phyloP scores from a whole-genome alignment of 2,797 vertebrate genomes.

The Gila robusta region DNA sequence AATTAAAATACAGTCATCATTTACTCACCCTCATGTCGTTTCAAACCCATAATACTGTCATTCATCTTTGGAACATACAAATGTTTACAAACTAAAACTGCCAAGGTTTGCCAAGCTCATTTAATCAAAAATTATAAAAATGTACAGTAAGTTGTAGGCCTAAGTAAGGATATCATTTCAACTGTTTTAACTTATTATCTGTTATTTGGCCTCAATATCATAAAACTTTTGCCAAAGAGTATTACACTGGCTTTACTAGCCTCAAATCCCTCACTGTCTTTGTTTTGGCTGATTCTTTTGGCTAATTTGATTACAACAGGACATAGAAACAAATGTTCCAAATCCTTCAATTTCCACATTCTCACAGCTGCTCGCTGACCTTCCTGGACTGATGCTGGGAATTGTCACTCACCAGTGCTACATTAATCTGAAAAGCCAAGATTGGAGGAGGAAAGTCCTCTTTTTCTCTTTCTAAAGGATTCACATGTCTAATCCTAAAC shows the following conservation, averaged over 20 bases:
- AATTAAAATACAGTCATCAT: neutral
- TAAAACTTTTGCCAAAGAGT: neutral
- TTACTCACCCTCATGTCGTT: neutral
- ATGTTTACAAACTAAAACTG: neutral
- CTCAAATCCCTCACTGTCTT: neutral
- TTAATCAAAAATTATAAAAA: neutral
- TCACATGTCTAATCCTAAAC: slow-evolving; percentile 59
- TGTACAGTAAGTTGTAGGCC: neutral
- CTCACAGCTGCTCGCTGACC: slow-evolving; percentile 41
- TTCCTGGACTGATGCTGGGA: slow-evolving; percentile 28
- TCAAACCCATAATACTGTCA: neutral
- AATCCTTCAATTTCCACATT: slow-evolving; percentile 34
- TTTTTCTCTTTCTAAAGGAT: slow-evolving; percentile 40
- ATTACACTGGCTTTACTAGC: neutral
- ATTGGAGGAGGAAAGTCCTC: slow-evolving; percentile 39
- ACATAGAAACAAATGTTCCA: slow-evolving; percentile 36
- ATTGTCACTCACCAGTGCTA: slow-evolving; percentile 39
- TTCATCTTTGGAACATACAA: neutral
- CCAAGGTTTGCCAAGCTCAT: neutral
- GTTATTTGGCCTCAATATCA: neutral
- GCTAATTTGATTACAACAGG: slow-evolving; percentile 49
- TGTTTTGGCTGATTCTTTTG: slow-evolving; percentile 2
- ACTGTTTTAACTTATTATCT: neutral
- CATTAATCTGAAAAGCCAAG: slow-evolving; percentile 61
- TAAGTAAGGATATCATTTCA: neutral